Conservation (phyloP, 2,113 vertebrate genomes). For the Motacilla alba region DNA sequence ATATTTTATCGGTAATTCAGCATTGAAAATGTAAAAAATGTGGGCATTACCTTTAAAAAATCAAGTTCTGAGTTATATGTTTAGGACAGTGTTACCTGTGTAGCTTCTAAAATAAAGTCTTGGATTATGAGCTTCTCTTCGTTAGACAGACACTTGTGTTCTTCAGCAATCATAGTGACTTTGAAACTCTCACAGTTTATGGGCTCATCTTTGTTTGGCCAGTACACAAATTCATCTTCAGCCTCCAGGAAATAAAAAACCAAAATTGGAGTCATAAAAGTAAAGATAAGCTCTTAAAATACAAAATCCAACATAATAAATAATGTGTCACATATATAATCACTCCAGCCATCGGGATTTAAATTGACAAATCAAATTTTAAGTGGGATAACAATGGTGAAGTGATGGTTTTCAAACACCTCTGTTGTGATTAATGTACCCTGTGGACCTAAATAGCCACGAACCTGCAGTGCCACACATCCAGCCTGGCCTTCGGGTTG, state of each 20-base stretch:
- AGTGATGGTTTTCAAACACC: not conserved
- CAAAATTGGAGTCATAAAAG: not conserved
- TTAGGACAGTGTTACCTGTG: conserved; percentile 78
- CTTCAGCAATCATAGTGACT: conserved; percentile 86
- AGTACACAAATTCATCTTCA: conserved; percentile 82
- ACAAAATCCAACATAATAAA: not conserved
- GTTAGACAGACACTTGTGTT: conserved; percentile 85
- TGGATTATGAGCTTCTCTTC: conserved; percentile 91
- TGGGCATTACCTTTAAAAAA: conserved; percentile 1
- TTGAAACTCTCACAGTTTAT: conserved; percentile 88
- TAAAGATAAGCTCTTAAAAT: not conserved
- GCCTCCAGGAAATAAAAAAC: conserved; percentile 60
- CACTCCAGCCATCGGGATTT: not conserved
- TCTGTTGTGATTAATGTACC: not conserved
- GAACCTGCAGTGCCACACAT: not conserved
- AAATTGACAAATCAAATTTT: not conserved
- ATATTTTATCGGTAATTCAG: not conserved
- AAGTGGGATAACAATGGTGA: not conserved
- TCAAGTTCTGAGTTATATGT: not conserved
- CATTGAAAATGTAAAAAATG: not conserved
- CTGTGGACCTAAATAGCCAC: rapidly evolving
- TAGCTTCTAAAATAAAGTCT: conserved; percentile 89
- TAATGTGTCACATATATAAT: rapidly evolving
- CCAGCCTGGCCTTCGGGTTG: not conserved
- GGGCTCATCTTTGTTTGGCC: conserved; percentile 88